Evolutionary conservation across 2,888 invertebrate genomes (phyloP).

Genomic region (Drosophila vallismaia): DNA sequence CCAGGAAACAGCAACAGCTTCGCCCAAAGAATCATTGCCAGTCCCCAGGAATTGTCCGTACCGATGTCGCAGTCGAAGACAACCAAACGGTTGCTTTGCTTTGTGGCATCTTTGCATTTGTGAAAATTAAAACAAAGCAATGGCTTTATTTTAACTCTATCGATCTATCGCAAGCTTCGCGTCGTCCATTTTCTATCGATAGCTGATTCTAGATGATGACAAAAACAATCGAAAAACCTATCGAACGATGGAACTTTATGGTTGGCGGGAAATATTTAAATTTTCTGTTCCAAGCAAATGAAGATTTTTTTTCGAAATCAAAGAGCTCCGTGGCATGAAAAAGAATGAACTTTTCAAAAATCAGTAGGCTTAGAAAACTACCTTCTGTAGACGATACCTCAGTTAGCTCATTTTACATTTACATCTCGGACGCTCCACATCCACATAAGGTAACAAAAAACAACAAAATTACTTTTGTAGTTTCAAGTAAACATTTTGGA

Average conservation of each 20-base stretch:
- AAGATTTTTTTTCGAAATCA: no score
- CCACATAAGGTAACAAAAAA: neutral
- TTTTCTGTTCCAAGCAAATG: neutral
- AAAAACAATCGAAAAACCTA: neutral
- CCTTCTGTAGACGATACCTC: neutral
- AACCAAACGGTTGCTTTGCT: slow-evolving; percentile 66
- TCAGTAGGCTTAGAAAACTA: neutral
- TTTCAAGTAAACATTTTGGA: neutral
- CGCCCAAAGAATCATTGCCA: slow-evolving; percentile 85
- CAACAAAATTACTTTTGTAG: neutral
- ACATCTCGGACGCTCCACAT: neutral
- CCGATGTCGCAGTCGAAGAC: slow-evolving; percentile 87
- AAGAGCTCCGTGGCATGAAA: neutral
- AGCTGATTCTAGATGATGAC: no score
- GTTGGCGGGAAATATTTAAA: neutral
- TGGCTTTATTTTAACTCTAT: no score
- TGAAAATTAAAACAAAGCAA: neutral
- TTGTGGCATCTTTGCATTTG: slow-evolving; percentile 31
- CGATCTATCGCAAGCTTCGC: no score
- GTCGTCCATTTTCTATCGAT: no score
- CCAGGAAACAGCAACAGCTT: slow-evolving; percentile 70
- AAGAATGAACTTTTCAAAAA: neutral
- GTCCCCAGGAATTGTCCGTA: slow-evolving; percentile 87
- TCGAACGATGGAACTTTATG: neutral
- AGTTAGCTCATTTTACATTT: neutral